Evolutionary conservation across 2,888 invertebrate species (phyloP).

Genomic region (Netelia inedita): DNA sequence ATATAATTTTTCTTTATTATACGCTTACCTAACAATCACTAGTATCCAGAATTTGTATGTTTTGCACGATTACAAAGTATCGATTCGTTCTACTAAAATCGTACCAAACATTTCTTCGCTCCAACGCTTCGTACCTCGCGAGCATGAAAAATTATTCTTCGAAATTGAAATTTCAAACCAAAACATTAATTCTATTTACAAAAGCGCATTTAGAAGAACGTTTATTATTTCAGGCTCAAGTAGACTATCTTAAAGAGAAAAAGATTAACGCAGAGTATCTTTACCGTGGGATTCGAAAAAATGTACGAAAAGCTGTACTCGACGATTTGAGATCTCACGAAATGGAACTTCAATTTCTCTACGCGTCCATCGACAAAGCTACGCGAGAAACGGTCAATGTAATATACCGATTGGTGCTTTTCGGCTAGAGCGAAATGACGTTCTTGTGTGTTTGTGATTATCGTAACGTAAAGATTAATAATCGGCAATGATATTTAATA

Average conservation of each 20-base stretch:
- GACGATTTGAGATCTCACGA: neutral
- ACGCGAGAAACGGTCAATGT: constrained; percentile 25
- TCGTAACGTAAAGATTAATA: neutral
- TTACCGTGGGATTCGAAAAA: neutral
- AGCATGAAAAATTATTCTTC: no score
- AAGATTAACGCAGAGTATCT: constrained; percentile 38
- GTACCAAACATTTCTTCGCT: no score
- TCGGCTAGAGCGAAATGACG: neutral
- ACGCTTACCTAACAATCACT: no score
- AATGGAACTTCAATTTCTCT: constrained; percentile 43
- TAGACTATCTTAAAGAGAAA: constrained; percentile 27
- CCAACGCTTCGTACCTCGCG: no score
- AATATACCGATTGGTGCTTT: neutral
- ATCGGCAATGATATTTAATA: neutral
- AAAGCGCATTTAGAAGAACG: neutral
- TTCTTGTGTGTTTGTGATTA: neutral
- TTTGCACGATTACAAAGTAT: no score
- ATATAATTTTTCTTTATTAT: no score
- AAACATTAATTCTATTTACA: no score
- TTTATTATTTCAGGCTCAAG: constrained; percentile 43
- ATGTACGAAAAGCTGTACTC: neutral
- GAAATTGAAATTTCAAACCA: no score
- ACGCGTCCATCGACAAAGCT: constrained; percentile 33
- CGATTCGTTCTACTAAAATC: no score
- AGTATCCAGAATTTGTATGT: no score